Base-by-base conservation (phyloP, 1,140 invertebrate species). In the Onthophagus taurus region DNA sequence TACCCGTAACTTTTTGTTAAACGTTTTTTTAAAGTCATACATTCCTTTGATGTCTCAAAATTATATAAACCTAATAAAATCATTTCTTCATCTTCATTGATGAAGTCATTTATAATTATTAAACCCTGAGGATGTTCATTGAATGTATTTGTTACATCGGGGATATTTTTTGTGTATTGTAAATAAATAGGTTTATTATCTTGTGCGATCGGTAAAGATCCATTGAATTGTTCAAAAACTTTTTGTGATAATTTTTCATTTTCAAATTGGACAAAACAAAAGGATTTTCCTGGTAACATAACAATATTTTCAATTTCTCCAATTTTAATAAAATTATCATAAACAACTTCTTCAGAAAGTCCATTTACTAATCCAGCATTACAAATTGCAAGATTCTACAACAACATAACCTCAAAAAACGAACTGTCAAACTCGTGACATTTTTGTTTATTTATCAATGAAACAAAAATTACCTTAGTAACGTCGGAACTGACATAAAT, bases 1-100 rank as follows among this genome's bases (percentile, higher is more conserved):
- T 84, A 97, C 1, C 94, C 94, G 76, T 79, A 97, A 70, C 97
- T 94, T 62, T 82, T 85, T 0, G 96, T 93, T 69, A 76, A 72
- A 31, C 93, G 68, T 58, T 96, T 81, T 65, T 95, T 97, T 43
- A 96, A 63, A 21, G 35, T 13, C 24, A 54, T 64, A 42, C 54
- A n/a, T 12, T 45, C 13, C 35, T 34, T 30, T 31, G 54, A 57
- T 48, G 51, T 52, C 7, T 70, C 59, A 72, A 77, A 83, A 50
- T 76, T 60, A 51, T 88, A 70, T 16, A 74, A 69, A 19, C 71
- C 52, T 11, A 90, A 48, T 2, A 93, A 64, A n/a, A 48, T 23
- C 3, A 60, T 26, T 61, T 92, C 89, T 70, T 92, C 82, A 34
- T 79, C 70, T 46, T 69, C 60, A 33, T 70, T 75, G 19, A 95